Evolutionary conservation across 2,888 invertebrate species (phyloP).

Genomic region (Cephus sareptanus): DNA sequence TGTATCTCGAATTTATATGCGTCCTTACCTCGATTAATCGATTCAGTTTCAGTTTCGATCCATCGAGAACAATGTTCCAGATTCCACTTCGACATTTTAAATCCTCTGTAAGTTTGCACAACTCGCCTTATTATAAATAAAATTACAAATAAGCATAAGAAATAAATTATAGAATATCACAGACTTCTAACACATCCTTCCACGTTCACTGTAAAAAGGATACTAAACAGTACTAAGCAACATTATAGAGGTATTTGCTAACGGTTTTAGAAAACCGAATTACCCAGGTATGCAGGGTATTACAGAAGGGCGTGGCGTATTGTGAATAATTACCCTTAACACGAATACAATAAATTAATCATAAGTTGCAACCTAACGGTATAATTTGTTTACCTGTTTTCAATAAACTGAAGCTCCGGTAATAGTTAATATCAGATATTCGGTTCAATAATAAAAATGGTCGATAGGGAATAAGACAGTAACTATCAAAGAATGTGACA

Average conservation of each 20-base stretch:
- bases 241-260: background rate
- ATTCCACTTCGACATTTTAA: background rate
- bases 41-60: background rate
- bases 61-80: background rate
- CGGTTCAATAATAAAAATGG: background rate
- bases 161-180: background rate
- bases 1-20: background rate
- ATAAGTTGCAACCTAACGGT: background rate
- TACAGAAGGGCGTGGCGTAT: background rate
- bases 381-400: background rate
- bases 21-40: background rate
- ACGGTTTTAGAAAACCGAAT: background rate
- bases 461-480: background rate
- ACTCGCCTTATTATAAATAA: background rate
- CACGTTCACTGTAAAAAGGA: background rate
- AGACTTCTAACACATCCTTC: background rate
- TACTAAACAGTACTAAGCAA: background rate
- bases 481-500: background rate
- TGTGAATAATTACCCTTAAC: background rate
- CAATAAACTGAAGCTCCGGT: background rate
- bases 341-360: background rate
- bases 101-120: background rate
- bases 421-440: background rate
- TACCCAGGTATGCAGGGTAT: background rate
- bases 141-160: background rate